Percentiles rank a stretch among this genome's conserved stretches.
phyloP scores from a whole-genome alignment of 2,797 vertebrate species.

The Pachyuromys duprasi region DNA sequence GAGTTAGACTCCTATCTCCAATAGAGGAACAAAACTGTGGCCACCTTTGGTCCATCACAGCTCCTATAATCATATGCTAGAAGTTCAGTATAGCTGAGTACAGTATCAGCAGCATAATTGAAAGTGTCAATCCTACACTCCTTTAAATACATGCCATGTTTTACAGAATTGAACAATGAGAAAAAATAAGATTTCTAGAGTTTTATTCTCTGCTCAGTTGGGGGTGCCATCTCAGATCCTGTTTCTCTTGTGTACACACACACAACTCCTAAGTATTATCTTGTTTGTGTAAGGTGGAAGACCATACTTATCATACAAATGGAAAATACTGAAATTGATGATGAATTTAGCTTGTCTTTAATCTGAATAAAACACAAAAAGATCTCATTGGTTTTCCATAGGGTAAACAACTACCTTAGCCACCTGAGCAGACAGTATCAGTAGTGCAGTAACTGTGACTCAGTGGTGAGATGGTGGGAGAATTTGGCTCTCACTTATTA shows the following conservation, averaged over 20 bases:
- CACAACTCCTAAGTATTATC: background rate
- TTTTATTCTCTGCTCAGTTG: background rate
- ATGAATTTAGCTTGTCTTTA: conserved; percentile 1
- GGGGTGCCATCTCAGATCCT: background rate
- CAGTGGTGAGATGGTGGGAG: background rate
- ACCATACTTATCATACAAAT: background rate
- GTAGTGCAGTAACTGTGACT: background rate
- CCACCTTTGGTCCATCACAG: background rate
- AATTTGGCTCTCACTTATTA: background rate
- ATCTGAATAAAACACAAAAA: background rate
- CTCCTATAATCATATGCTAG: background rate
- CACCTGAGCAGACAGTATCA: conserved; percentile 16
- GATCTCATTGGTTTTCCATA: conserved; percentile 46
- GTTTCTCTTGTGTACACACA: background rate
- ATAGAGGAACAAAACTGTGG: background rate
- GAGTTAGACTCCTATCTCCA: background rate
- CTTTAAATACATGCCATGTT: background rate
- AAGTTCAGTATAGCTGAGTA: background rate
- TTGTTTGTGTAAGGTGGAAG: background rate
- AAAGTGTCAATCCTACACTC: background rate
- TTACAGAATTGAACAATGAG: background rate
- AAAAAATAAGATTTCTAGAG: background rate
- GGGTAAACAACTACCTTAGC: conserved; percentile 21
- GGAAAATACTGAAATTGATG: background rate
- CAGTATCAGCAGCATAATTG: background rate